These are phyloP conservation scores for Digitonthophagus gazella DNA, from an alignment of 2,888 invertebrate genomes.

Conservation along the genomic window DNA sequence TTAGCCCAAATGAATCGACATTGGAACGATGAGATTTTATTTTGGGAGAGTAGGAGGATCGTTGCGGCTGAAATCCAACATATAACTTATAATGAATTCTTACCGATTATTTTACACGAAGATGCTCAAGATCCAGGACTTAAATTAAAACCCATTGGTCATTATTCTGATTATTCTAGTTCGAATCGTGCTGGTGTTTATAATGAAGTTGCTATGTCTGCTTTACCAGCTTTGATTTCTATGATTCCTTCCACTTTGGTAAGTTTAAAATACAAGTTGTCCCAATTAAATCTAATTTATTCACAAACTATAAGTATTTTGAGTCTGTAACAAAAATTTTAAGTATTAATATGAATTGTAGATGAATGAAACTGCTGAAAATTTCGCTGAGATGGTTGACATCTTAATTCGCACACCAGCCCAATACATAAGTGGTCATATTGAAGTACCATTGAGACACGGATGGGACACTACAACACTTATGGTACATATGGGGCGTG, in stretches of 20 bases:
- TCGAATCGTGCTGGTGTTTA: constrained; percentile 74
- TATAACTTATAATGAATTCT: constrained; percentile 79
- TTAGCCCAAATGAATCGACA: constrained; percentile 70
- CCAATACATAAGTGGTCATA: constrained; percentile 60
- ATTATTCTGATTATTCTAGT: constrained; percentile 79
- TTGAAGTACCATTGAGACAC: constrained; percentile 45
- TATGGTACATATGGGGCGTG: constrained; percentile 65
- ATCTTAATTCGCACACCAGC: constrained; percentile 66
- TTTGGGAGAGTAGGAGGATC: constrained; percentile 72
- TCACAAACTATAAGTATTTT: background rate
- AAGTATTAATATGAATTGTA: constrained; percentile 40
- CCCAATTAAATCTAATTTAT: too few species aligned
- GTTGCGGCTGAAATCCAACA: constrained; percentile 80
- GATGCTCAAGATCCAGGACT: constrained; percentile 63
- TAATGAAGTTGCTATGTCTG: constrained; percentile 74
- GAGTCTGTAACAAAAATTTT: background rate
- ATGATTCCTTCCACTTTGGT: constrained; percentile 73
- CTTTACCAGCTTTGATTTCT: constrained; percentile 70
- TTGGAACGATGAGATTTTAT: constrained; percentile 77
- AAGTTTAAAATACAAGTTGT: constrained; percentile 40
- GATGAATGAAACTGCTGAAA: constrained; percentile 58
- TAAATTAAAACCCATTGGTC: constrained; percentile 64
- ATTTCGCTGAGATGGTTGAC: constrained; percentile 55
- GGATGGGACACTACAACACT: constrained; percentile 54
- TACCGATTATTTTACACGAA: constrained; percentile 75